Evolutionary conservation across 2,888 invertebrate genomes (phyloP), one percentile per base, ranked within the genome.

Genomic region (Anagyrus pseudococci): DNA sequence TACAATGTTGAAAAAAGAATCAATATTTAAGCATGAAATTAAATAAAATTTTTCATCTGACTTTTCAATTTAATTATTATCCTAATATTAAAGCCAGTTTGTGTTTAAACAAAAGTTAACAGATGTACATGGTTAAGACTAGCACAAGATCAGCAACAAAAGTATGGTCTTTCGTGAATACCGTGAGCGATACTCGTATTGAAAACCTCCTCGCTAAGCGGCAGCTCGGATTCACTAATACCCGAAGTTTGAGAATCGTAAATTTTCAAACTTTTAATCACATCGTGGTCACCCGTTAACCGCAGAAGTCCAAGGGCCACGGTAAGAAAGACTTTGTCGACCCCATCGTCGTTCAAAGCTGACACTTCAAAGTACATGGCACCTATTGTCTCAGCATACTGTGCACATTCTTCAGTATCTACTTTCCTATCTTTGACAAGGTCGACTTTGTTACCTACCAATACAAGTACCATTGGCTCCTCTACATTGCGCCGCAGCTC

Each of bases 391-490:
- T 85, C 85, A 0, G 95, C 92, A 82, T 91, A 96, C 53, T 88
- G 85, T 56, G 85, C 80, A 0, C 92, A 94, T 73, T 93, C 93
- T 25, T 86, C 86, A 1, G 83, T 82, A 0, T 85, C 77, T 0
- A 91, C 89, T 47, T 87, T 84, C 47, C 94, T 84, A 7, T 85
- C 73, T 2, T 84, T 77, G n/a, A 82, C 83, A 69, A 95, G 80
- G 80, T 96, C 96, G 62, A 88, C 84, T 80, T 96, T 96, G 81
- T 95, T 96, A 7, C 95, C 96, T 19, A 96, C 88, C 23, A 96
- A 83, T 8, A 89, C 89, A 8, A 94, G 79, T 43, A 92, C 88
- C 86, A 95, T 88, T 0, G 89, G 86, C 61, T 90, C 91, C 46
- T 91, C 89, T 0, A 94, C 90, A 78, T 94, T 94, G 79, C 85